Conservation (phyloP, 1,140 invertebrate species). For the Scaptomyza hsui region DNA sequence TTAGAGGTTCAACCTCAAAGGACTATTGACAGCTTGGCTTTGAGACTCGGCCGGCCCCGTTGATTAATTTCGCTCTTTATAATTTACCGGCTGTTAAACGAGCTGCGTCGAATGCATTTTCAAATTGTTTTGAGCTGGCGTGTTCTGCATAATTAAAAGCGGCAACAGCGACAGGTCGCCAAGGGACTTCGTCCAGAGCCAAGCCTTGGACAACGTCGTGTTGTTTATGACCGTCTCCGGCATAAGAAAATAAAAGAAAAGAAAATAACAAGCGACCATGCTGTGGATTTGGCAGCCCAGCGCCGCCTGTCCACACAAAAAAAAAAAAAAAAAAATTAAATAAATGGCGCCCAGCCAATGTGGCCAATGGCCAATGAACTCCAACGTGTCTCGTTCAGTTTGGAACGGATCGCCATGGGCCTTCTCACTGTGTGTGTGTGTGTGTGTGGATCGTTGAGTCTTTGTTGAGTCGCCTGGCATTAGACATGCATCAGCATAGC, state of each 20-base stretch:
- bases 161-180: constrained; percentile 10
- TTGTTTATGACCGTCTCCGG: constrained; percentile 26
- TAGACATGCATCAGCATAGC: constrained; percentile 43
- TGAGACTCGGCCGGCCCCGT: too few species aligned
- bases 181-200: background rate
- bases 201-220: background rate
- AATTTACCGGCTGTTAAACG: constrained; percentile 15
- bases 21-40: constrained; percentile 11
- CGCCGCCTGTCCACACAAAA: constrained; percentile 5
- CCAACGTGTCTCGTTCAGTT: constrained; percentile 17
- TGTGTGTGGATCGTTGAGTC: constrained; percentile 19
- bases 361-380: constrained; percentile 37
- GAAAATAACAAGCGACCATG: background rate
- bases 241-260: background rate
- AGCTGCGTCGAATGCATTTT: constrained; percentile 24
- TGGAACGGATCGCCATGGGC: constrained; percentile 14
- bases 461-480: constrained; percentile 21
- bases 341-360: constrained; percentile 24
- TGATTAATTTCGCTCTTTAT: constrained; percentile 15
- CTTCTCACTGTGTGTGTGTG: background rate
- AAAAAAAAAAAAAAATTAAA: too few species aligned
- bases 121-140: constrained; percentile 37
- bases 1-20: constrained; percentile 10
- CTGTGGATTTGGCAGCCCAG: constrained; percentile 38
- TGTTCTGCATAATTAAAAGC: constrained; percentile 61